Conservation (phyloP, 1,140 invertebrate species). For the Ceratina japonica region DNA sequence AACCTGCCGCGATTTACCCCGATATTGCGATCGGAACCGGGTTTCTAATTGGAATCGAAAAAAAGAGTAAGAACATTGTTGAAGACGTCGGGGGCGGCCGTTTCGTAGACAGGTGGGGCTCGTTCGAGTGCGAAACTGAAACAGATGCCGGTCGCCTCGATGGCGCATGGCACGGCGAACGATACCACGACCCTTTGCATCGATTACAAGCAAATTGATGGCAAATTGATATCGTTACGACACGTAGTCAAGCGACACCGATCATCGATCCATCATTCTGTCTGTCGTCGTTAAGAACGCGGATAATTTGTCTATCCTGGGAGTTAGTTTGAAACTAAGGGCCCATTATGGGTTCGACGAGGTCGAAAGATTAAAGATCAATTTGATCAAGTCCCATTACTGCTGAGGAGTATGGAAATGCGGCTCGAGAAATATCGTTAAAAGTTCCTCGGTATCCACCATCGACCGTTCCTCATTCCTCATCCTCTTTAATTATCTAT, state of each 20-base stretch:
- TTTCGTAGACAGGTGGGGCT: background rate
- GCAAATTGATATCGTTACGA: conserved; percentile 43
- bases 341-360: conserved; percentile 9
- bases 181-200: conserved; percentile 1
- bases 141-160: background rate
- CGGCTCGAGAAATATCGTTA: background rate
- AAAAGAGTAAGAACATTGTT: too few species aligned
- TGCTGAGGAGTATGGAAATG: background rate
- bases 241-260: conserved; percentile 20
- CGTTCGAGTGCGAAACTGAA: too few species aligned
- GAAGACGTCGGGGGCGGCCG: too few species aligned
- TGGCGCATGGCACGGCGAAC: background rate
- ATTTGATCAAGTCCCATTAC: background rate
- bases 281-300: conserved; percentile 25
- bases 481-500: background rate
- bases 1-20: background rate
- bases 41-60: too few species aligned
- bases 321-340: conserved; percentile 6
- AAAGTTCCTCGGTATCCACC: too few species aligned
- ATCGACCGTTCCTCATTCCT: too few species aligned
- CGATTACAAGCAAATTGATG: conserved; percentile 46
- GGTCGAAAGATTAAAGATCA: conserved; percentile 29
- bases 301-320: conserved; percentile 33
- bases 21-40: too few species aligned
- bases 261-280: conserved; percentile 49